Evolutionary conservation across 2,888 invertebrate species (phyloP), one percentile per base, ranked within the genome.

Genomic region (Thecocarcelia acutangulata): DNA sequence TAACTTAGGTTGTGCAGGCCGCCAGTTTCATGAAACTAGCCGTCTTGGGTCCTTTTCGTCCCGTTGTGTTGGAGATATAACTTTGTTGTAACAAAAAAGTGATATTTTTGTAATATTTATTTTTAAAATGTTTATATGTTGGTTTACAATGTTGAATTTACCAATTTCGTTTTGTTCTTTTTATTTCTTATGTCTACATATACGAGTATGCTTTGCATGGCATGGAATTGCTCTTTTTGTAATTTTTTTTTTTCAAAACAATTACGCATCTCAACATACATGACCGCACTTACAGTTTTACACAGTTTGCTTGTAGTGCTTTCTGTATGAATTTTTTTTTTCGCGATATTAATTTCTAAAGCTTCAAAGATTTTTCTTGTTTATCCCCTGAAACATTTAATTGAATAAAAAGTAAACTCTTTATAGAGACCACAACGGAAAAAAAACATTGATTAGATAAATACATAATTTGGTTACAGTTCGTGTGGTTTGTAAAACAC

Each of bases 351-450:
- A 76, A 46, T 72, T 48, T 64, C 44, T 72, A 50, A 42, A 59
- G 11, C 5, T 9, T 2, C 15, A 15, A 33, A 28, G 19, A 48
- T 37, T 72, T 42, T 50, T 44, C 54, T 69, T 50, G 63, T 63
- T 73, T 56, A 64, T 3, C 56, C 56, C 68, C 48, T 68, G 21
- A 48, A 76, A 73, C 73, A 76, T 50, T 68, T 37, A 68, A 77
- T 81, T 76, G 73, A 76, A 73, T 81, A 59, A 76, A 76, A 76
- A 72, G 66, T 44, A 63, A 48, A 52, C 17, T 70, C 54, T 72
- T 11, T 13, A 70, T 48, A 70, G 48, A 64, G 58, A 58, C 66
- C 70, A 64, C 80, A 75, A 70, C 75, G 59, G 50, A 42, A 21
- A 70, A 28, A 17, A 58, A 69, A 21, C 2, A 37, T 17, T 0